These are phyloP conservation scores for Orchestes rusci DNA, from an alignment of 2,888 invertebrate species.

Conservation along the genomic window DNA sequence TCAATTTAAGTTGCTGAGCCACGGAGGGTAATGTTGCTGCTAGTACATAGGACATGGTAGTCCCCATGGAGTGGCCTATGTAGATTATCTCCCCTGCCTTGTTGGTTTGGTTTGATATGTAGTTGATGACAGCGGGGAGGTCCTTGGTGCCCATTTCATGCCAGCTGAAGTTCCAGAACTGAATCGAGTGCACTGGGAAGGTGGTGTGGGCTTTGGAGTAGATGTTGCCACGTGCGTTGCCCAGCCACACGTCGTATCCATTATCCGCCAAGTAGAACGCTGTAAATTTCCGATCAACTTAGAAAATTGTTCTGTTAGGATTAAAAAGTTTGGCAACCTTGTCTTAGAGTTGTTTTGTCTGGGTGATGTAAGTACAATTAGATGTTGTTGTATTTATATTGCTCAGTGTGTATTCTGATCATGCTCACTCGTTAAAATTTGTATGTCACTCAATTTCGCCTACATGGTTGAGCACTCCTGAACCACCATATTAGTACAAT, in stretches of 20 bases:
- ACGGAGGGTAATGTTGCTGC: constrained; percentile 61
- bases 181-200: constrained; percentile 47
- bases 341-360: too few relatives aligned
- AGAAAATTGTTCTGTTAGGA: too few relatives aligned
- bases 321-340: too few relatives aligned
- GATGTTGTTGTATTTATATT: too few relatives aligned
- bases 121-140: constrained; percentile 76
- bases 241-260: constrained; percentile 77
- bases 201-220: constrained; percentile 62
- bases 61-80: constrained; percentile 89
- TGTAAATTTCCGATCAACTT: too few relatives aligned
- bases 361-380: too few relatives aligned
- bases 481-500: too few relatives aligned
- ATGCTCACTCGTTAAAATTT: too few relatives aligned
- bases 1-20: constrained; percentile 56
- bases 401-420: too few relatives aligned
- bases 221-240: constrained; percentile 75
- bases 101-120: constrained; percentile 44
- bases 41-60: constrained; percentile 66
- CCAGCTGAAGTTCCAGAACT: constrained; percentile 75
- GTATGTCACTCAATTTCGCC: too few relatives aligned
- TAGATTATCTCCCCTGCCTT: constrained; percentile 54
- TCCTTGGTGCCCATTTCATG: constrained; percentile 86
- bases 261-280: constrained; percentile 56
- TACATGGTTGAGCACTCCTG: too few relatives aligned